Base-by-base conservation (phyloP, 1,140 invertebrate genomes). In the Vanessa tameamea region DNA sequence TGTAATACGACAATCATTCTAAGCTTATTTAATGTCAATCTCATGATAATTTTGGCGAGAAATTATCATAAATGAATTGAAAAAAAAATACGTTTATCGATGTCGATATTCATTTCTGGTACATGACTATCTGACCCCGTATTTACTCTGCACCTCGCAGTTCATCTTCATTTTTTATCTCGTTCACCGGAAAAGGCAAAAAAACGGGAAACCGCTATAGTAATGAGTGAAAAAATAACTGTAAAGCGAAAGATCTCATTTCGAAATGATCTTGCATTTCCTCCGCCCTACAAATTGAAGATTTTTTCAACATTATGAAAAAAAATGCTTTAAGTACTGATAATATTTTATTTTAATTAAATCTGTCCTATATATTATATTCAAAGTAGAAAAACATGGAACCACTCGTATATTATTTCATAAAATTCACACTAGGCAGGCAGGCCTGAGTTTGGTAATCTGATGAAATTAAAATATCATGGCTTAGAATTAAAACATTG, bases 111-210 rank as follows among this genome's bases (percentile, higher is more conserved):
- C 2, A 43, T 37, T 16, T 64, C 37, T 26, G 31, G 55, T 59
- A 64, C 87, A 78, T 73, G 85, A 76, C 87, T 92, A 86, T 26
- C 63, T 80, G 79, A 84, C 82, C 83, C 80, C 88, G 87, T 91
- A 92, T 91, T 92, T 90, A 91, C 89, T 87, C 87, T 85, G 89
- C 84, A 89, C 87, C 88, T 90, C 87, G 86, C 88, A 87, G 87
- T 92, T 92, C 88, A 91, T 92, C 90, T 92, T 90, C 88, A 91
- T 90, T 90, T 92, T 92, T 92, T 92, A 89, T 90, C 86, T 89
- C 87, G 87, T 88, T 88, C 83, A 86, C 78, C 87, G 86, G 87
- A 86, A 89, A 88, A 86, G 87, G 79, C 78, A 87, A 91, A 90
- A 90, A 92, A 90, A 82, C 79, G 81, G 79, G 73, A 82, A 87